Percentiles rank a stretch among this genome's conserved stretches.
Evolutionary conservation across 2,113 vertebrate genomes (phyloP).

Genomic region (Oceanodroma tethys): DNA sequence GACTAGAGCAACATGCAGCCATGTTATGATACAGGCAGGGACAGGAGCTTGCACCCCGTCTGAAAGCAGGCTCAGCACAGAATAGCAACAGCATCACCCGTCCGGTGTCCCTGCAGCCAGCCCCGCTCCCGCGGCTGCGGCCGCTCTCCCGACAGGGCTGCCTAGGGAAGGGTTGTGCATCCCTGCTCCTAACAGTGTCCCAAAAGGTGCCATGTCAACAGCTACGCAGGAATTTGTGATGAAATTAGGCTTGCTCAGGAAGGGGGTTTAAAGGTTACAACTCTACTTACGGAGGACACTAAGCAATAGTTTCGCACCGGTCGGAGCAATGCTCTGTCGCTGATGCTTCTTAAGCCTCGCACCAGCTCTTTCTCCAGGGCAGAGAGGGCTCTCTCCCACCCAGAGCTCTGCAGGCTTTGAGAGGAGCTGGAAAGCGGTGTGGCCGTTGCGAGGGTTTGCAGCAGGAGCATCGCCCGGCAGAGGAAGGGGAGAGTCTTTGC

Average conservation of each 20-base stretch:
- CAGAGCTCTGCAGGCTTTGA: background rate
- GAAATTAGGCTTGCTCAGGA: background rate
- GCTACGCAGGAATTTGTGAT: background rate
- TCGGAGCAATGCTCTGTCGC: background rate
- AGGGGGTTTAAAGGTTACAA: background rate
- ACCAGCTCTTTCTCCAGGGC: background rate
- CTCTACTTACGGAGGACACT: background rate
- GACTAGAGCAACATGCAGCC: background rate
- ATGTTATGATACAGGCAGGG: background rate
- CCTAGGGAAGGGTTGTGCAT: no score
- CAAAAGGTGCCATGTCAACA: background rate
- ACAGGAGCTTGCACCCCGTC: no score
- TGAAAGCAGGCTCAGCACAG: background rate
- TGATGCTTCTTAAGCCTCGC: rapidly evolving
- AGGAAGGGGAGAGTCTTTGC: no score
- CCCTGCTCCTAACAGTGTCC: background rate
- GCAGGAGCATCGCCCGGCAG: background rate
- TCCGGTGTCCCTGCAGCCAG: background rate
- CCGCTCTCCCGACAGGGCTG: background rate
- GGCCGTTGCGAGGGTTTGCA: rapidly evolving
- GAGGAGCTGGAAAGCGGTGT: no score
- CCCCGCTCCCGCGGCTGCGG: background rate
- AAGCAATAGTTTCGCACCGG: rapidly evolving
- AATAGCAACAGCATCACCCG: background rate
- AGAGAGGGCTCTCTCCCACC: background rate